Percentiles rank a stretch among this genome's conserved stretches.
Conservation (phyloP, 2,888 invertebrate species). For the Oscheius sp. region DNA sequence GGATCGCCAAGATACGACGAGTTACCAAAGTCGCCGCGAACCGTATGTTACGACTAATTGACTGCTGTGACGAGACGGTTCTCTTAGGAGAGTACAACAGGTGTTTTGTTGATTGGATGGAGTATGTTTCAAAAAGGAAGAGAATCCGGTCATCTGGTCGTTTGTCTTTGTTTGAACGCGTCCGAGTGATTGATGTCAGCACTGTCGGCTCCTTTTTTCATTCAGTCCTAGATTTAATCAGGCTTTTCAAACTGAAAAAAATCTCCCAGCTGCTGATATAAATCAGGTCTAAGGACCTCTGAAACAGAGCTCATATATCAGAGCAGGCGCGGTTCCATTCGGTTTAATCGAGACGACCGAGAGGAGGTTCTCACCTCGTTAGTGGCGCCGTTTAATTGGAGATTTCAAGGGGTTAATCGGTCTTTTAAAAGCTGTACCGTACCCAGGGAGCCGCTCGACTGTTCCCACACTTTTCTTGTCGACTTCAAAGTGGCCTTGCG, state of each 20-base stretch:
- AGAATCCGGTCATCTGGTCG: neutral
- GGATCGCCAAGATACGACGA: conserved; percentile 23
- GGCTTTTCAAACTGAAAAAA: neutral
- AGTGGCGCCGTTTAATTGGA: conserved; percentile 36
- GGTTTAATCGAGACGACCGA: conserved; percentile 29
- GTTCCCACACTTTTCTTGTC: conserved; percentile 38
- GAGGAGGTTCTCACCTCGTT: conserved; percentile 14
- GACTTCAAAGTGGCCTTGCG: conserved; percentile 35
- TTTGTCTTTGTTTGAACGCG: conserved; percentile 17
- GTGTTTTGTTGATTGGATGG: neutral
- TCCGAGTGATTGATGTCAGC: conserved; percentile 16
- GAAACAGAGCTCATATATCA: conserved; percentile 25
- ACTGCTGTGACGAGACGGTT: neutral
- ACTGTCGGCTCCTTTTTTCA: conserved; percentile 13
- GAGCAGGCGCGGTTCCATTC: conserved; percentile 20
- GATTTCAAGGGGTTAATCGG: conserved; percentile 36
- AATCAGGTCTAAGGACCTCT: conserved; percentile 1
- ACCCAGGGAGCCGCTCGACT: conserved; percentile 5
- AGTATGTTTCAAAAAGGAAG: neutral
- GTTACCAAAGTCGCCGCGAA: conserved; percentile 16
- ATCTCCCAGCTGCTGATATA: neutral
- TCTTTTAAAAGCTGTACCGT: conserved; percentile 18
- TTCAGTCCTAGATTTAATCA: conserved; percentile 4
- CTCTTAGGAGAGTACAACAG: too few species aligned
- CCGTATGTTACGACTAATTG: conserved; percentile 25